Percentiles rank a stretch among this genome's conserved stretches.
Evolutionary conservation across 2,113 vertebrate species (phyloP).

Genomic region (Piaya cayana): DNA sequence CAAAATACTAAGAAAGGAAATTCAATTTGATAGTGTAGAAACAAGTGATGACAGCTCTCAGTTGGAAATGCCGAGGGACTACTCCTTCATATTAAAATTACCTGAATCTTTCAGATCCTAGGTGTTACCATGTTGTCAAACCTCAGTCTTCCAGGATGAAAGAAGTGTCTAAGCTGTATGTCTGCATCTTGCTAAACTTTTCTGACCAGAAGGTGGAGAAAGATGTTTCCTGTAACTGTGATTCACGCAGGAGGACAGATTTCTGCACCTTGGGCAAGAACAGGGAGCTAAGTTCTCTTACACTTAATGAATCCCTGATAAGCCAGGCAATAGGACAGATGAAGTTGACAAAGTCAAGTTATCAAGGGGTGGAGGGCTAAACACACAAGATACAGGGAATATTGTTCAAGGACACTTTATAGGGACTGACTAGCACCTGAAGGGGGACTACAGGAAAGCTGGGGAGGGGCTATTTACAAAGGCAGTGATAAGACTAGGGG

Average conservation of each 20-base stretch:
- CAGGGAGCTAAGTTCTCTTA: not conserved
- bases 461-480: too few species aligned
- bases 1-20: not conserved
- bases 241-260: accelerated
- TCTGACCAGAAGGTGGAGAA: not conserved
- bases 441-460: too few species aligned
- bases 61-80: not conserved
- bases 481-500: too few species aligned
- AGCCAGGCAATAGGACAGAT: not conserved
- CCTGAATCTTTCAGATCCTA: not conserved
- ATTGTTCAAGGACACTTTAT: too few species aligned
- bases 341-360: not conserved
- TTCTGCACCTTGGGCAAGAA: not conserved
- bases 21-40: not conserved
- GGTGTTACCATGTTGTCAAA: not conserved
- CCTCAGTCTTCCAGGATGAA: not conserved
- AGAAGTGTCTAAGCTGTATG: not conserved
- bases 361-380: not conserved
- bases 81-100: not conserved
- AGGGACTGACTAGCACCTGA: too few species aligned
- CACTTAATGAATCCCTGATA: not conserved
- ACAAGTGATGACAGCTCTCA: not conserved
- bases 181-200: not conserved
- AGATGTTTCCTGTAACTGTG: not conserved
- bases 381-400: not conserved